Conservation (phyloP, 1,140 invertebrate genomes). For the Caerostris darwini region DNA sequence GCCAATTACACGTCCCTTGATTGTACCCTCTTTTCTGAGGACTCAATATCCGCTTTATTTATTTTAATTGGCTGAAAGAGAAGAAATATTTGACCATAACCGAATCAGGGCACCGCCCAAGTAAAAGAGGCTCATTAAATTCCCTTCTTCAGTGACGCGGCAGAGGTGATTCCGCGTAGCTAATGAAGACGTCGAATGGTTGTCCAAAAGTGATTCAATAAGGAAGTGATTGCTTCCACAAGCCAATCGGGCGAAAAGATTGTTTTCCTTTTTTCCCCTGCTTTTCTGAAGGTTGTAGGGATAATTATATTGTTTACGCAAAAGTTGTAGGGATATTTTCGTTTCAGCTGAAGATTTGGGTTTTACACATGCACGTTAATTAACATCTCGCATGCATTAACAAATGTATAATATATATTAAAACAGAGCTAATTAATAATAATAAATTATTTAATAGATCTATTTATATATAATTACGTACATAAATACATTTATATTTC, state of each 20-base stretch:
- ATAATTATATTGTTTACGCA: no score
- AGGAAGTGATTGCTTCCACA: background rate
- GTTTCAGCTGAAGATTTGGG: no score
- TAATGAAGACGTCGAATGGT: background rate
- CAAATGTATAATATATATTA: no score
- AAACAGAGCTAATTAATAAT: no score
- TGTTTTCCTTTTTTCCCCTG: background rate
- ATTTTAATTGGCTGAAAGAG: background rate
- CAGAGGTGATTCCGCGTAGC: background rate
- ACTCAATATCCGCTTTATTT: background rate
- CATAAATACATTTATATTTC: no score
- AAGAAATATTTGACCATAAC: slow-evolving; percentile 2
- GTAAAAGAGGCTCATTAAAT: slow-evolving; percentile 4
- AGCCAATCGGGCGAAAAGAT: background rate
- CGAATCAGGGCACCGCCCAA: background rate
- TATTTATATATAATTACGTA: no score
- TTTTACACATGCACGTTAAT: no score
- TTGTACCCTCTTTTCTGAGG: background rate
- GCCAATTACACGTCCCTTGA: no score
- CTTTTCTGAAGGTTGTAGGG: background rate
- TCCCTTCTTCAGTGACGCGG: background rate
- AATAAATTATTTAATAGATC: no score
- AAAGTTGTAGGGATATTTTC: no score
- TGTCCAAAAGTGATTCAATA: background rate
- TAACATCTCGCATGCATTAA: no score